These are phyloP conservation scores for Actinia equina DNA, from an alignment of 64 coral and sea anemone species.

Conservation along the genomic window DNA sequence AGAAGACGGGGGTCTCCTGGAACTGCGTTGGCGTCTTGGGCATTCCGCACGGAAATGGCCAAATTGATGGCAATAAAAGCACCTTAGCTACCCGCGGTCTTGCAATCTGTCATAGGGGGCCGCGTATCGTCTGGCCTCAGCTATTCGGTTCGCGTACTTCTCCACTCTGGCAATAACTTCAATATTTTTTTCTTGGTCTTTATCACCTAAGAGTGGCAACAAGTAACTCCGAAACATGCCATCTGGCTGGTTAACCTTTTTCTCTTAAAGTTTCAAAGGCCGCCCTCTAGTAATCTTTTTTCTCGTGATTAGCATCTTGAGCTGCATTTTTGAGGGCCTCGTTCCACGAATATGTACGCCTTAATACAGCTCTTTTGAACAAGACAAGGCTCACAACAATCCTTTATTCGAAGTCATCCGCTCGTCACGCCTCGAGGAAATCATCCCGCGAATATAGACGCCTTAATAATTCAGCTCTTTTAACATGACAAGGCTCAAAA, in stretches of 20 bases:
- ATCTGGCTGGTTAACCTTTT: not conserved
- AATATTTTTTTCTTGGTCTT: not conserved
- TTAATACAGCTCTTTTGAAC: too few relatives aligned
- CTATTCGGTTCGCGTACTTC: not conserved
- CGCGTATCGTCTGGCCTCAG: not conserved
- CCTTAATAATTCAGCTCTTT: too few relatives aligned
- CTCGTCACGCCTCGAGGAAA: too few relatives aligned
- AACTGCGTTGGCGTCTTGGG: not conserved
- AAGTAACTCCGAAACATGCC: not conserved
- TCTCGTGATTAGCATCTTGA: not conserved
- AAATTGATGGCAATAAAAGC: not conserved
- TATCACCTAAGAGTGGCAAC: not conserved
- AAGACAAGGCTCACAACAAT: too few relatives aligned
- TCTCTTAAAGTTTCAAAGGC: not conserved
- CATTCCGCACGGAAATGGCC: not conserved
- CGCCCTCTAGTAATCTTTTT: not conserved
- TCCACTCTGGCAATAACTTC: not conserved
- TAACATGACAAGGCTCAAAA: too few relatives aligned
- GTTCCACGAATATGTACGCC: too few relatives aligned
- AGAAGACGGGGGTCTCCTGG: not conserved
- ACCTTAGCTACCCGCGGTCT: not conserved
- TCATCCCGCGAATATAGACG: too few relatives aligned
- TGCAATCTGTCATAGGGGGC: not conserved
- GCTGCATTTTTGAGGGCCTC: not conserved
- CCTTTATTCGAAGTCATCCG: too few relatives aligned